Evolutionary conservation across 2,797 vertebrate genomes (phyloP).

Genomic region (Myoxocephalus aenaeus): DNA sequence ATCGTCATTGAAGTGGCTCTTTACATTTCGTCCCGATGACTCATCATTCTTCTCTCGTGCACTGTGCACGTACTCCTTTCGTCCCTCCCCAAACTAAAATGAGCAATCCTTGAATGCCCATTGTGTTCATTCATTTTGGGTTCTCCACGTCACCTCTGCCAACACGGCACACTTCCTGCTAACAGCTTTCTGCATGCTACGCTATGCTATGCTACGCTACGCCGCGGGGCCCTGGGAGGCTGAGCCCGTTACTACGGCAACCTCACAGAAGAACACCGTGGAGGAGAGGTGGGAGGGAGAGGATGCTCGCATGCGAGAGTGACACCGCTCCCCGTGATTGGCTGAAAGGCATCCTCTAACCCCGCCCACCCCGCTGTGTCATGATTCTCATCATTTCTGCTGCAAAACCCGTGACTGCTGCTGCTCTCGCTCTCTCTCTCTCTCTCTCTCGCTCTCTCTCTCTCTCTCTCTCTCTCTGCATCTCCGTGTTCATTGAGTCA

Average conservation of each 20-base stretch:
- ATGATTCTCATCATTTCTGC: conserved; percentile 77
- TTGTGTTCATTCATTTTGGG: conserved; percentile 57
- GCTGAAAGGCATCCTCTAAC: conserved; percentile 70
- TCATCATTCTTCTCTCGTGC: background rate
- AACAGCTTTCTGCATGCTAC: conserved; percentile 54
- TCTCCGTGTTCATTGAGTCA: conserved; percentile 67
- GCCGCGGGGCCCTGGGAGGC: conserved; percentile 59
- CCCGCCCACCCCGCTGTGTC: conserved; percentile 83
- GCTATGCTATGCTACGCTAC: conserved; percentile 35
- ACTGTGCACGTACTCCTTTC: conserved; percentile 11
- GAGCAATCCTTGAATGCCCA: conserved; percentile 13
- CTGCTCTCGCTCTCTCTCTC: conserved; percentile 42
- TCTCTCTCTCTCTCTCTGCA: background rate
- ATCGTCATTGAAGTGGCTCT: background rate
- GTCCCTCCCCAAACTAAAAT: conserved; percentile 14
- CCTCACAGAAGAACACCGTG: conserved; percentile 87
- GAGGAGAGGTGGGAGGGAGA: conserved; percentile 70
- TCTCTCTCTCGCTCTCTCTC: background rate
- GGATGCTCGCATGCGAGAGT: conserved; percentile 73
- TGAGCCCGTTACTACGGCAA: conserved; percentile 91
- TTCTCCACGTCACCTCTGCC: conserved; percentile 70
- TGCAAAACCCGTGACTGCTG: conserved; percentile 84
- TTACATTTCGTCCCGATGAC: background rate
- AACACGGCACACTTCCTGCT: conserved; percentile 59
- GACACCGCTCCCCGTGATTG: conserved; percentile 85